Conservation (phyloP, 2,113 vertebrate species). For the Eptatretus burgeri region DNA sequence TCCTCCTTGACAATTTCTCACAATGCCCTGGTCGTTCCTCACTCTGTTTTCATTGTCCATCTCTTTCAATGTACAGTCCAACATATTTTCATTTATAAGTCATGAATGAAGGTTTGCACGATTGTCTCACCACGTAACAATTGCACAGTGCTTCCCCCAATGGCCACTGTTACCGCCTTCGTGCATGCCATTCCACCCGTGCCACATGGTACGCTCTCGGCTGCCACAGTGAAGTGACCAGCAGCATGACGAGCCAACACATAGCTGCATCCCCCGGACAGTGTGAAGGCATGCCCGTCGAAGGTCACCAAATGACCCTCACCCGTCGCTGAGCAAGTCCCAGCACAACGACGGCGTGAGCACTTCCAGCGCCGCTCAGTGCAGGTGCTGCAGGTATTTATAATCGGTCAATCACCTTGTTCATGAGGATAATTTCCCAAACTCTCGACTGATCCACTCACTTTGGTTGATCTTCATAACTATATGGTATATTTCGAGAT, state of each 20-base stretch:
- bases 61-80: too few species aligned
- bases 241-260: constrained; percentile 26
- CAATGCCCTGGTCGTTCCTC: too few species aligned
- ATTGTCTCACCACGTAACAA: constrained; percentile 34
- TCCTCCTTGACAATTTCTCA: too few species aligned
- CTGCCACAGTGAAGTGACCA: constrained; percentile 29
- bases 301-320: constrained; percentile 68
- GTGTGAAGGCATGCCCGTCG: constrained; percentile 39
- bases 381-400: constrained; percentile 23
- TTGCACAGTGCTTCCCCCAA: constrained; percentile 35
- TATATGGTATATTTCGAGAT: too few species aligned
- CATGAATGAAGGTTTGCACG: too few species aligned
- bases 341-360: constrained; percentile 18
- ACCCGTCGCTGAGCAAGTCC: constrained; percentile 42
- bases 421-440: too few species aligned
- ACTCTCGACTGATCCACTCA: too few species aligned
- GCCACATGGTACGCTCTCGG: constrained; percentile 53
- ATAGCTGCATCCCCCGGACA: constrained; percentile 57
- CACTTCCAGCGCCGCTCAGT: constrained; percentile 34
- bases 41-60: too few species aligned
- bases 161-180: constrained; percentile 34
- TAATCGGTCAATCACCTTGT: too few species aligned
- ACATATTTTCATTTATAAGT: too few species aligned
- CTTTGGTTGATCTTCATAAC: too few species aligned
- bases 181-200: constrained; percentile 46